Percentiles rank a stretch among this genome's conserved stretches.
phyloP scores from a whole-genome alignment of 2,888 invertebrate genomes.

The Achlya flavicornis region DNA sequence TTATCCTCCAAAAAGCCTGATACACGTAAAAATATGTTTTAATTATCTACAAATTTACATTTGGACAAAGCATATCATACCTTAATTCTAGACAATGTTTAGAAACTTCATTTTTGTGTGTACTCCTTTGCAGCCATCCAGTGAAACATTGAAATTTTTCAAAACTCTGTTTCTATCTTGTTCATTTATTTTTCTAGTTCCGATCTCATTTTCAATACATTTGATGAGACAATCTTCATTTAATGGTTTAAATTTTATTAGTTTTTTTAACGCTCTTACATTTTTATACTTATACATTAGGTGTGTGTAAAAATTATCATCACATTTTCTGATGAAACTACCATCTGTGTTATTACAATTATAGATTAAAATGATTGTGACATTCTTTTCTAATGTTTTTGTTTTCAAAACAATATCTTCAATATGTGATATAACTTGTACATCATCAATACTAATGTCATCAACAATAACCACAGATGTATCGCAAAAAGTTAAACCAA shows the following conservation, averaged over 20 bases:
- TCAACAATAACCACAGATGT: conserved; percentile 66
- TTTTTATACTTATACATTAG: conserved; percentile 48
- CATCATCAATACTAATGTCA: conserved; percentile 57
- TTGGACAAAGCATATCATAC: conserved; percentile 31
- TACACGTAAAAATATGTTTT: not conserved
- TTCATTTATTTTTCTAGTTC: conserved; percentile 35
- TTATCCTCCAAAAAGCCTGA: not conserved
- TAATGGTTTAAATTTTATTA: conserved; percentile 62
- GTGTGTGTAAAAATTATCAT: conserved; percentile 43
- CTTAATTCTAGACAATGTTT: conserved; percentile 40
- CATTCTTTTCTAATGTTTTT: conserved; percentile 53
- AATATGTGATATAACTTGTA: conserved; percentile 48
- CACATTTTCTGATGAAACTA: conserved; percentile 53
- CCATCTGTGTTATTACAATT: conserved; percentile 58
- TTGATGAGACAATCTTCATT: conserved; percentile 54
- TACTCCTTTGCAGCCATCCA: conserved; percentile 78
- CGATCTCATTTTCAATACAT: conserved; percentile 66
- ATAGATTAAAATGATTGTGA: conserved; percentile 67
- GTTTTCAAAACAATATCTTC: conserved; percentile 57
- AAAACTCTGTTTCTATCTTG: conserved; percentile 49
- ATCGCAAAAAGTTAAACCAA: conserved; percentile 65
- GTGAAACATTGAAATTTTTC: conserved; percentile 67
- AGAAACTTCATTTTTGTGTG: conserved; percentile 70
- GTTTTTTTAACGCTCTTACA: conserved; percentile 50
- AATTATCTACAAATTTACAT: conserved; percentile 4